These are phyloP conservation scores for Lypha dubia DNA, from an alignment of 2,888 invertebrate species.

Conservation along the genomic window DNA sequence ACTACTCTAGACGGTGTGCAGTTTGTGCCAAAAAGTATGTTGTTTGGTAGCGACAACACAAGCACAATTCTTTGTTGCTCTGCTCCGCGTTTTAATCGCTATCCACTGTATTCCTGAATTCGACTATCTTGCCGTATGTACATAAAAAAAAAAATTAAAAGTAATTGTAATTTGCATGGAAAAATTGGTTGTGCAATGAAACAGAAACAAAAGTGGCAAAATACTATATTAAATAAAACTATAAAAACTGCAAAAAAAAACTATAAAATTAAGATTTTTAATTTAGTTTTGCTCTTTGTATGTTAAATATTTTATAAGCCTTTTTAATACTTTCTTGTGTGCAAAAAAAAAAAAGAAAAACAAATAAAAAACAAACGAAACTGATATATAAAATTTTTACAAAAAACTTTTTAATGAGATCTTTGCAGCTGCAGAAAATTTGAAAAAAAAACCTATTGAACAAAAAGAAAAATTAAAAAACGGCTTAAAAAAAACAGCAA, in stretches of 20 bases:
- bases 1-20: too few species aligned
- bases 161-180: conserved; percentile 47
- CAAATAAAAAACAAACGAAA: conserved; percentile 36
- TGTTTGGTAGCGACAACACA: too few species aligned
- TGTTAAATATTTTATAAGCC: conserved; percentile 67
- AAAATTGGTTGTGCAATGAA: conserved; percentile 58
- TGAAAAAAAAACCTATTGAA: background rate
- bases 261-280: conserved; percentile 66
- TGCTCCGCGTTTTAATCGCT: background rate
- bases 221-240: conserved; percentile 22
- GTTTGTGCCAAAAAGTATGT: too few species aligned
- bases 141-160: background rate
- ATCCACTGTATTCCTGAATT: background rate
- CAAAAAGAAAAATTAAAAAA: conserved; percentile 15
- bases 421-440: conserved; percentile 26
- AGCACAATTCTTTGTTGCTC: too few species aligned
- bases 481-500: background rate
- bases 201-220: conserved; percentile 26
- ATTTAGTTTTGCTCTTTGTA: conserved; percentile 61
- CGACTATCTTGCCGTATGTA: background rate
- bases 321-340: conserved; percentile 59
- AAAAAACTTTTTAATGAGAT: conserved; percentile 65
- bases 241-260: conserved; percentile 42
- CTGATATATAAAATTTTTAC: conserved; percentile 42
- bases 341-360: conserved; percentile 23